A percentile compares a stretch with the other conserved stretches of the same genome.
Evolutionary conservation across 2,113 vertebrate genomes (phyloP).

Genomic region (Oplegnathus fasciatus): DNA sequence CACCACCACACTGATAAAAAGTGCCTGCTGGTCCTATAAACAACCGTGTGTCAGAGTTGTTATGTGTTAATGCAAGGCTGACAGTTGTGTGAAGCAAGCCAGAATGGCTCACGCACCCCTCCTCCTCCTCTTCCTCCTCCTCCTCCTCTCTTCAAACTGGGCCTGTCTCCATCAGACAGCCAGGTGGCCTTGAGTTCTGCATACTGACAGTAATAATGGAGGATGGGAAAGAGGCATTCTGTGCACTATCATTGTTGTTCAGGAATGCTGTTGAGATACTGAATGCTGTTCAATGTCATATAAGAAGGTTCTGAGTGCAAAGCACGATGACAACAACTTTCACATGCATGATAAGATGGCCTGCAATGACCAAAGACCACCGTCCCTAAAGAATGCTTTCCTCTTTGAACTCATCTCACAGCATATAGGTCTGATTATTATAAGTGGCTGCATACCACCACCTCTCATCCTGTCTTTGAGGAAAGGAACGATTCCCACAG

Average conservation of each 20-base stretch:
- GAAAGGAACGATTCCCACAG: conserved; percentile 67
- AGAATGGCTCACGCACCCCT: conserved; percentile 41
- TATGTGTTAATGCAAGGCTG: conserved; percentile 60
- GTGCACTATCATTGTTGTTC: conserved; percentile 32
- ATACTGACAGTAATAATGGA: conserved; percentile 57
- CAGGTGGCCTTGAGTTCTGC: conserved; percentile 73
- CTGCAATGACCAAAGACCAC: conserved; percentile 16
- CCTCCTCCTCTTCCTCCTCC: conserved; percentile 24
- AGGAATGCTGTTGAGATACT: conserved; percentile 43
- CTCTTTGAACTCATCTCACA: conserved; percentile 70
- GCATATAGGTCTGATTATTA: conserved; percentile 73
- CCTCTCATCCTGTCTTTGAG: conserved; percentile 65
- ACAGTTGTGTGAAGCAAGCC: conserved; percentile 66
- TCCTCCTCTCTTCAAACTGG: conserved; percentile 43
- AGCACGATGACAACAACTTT: conserved; percentile 47
- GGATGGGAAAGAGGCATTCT: conserved; percentile 41
- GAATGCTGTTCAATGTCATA: conserved; percentile 5
- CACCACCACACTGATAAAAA: conserved; percentile 36
- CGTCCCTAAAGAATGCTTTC: conserved; percentile 27
- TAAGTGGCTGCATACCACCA: conserved; percentile 83
- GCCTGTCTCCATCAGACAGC: conserved; percentile 56
- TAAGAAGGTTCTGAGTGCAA: conserved; percentile 36
- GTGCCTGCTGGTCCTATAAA: conserved; percentile 38
- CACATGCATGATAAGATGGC: conserved; percentile 51
- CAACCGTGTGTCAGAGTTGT: conserved; percentile 43